Evolutionary conservation across 2,888 invertebrate genomes (phyloP).

Genomic region (Drosophila recens): DNA sequence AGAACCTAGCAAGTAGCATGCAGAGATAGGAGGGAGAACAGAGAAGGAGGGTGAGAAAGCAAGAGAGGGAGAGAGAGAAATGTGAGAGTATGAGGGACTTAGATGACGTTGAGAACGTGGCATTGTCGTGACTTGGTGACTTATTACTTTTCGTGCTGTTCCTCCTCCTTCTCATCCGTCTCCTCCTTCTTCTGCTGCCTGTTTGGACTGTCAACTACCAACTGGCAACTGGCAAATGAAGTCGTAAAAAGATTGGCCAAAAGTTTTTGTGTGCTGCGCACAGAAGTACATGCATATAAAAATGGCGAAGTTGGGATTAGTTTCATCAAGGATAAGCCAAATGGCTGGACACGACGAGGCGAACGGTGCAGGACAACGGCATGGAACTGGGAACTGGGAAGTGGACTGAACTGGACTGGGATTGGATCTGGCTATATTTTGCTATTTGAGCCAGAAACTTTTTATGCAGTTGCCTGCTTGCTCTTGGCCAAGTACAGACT

Average conservation of each 20-base stretch:
- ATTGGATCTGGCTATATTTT: conserved; percentile 53
- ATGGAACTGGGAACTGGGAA: conserved; percentile 10
- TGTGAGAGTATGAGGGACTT: conserved; percentile 27
- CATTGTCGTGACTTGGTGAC: conserved; percentile 69
- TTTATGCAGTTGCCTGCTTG: conserved; percentile 65
- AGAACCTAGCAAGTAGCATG: conserved; percentile 12
- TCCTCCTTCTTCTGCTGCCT: conserved; percentile 2
- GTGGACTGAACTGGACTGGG: conserved; percentile 12
- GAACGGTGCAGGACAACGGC: conserved; percentile 25
- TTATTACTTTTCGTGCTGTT: conserved; percentile 71
- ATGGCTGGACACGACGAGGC: conserved; percentile 69
- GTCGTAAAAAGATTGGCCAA: conserved; percentile 82
- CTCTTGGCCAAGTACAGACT: conserved; percentile 21
- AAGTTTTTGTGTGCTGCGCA: conserved; percentile 79
- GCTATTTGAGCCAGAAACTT: conserved; percentile 71
- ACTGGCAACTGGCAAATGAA: conserved; percentile 71
- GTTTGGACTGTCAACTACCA: conserved; percentile 29
- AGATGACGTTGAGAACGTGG: conserved; percentile 38
- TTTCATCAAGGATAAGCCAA: conserved; percentile 81
- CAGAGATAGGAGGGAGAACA: conserved; percentile 15
- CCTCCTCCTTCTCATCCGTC: conserved; percentile 3
- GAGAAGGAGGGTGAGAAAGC: neutral
- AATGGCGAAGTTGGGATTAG: conserved; percentile 81
- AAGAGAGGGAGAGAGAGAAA: neutral
- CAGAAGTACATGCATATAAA: conserved; percentile 77